Evolutionary conservation across 2,888 invertebrate genomes (phyloP).

Genomic region (Schizotus pectinicornis): DNA sequence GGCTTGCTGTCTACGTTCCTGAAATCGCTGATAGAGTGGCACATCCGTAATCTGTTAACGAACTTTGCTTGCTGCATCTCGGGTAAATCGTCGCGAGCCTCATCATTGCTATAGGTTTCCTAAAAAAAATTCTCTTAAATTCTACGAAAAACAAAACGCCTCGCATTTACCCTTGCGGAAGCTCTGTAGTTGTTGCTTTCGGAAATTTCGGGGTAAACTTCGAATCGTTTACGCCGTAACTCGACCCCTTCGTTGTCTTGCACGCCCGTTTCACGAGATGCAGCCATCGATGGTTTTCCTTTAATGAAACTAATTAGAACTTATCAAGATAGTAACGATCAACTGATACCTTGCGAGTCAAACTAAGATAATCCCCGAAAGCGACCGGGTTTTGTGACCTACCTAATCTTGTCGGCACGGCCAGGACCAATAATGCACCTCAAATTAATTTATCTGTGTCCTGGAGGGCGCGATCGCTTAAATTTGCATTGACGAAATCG

Average conservation of each 20-base stretch:
- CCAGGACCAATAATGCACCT: no score
- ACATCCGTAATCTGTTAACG: background rate
- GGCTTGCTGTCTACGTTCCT: background rate
- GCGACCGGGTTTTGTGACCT: no score
- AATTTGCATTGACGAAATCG: no score
- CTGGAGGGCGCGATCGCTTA: no score
- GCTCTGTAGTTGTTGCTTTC: no score
- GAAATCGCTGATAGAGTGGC: background rate
- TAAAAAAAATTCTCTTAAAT: no score
- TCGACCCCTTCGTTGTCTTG: background rate
- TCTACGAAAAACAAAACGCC: no score
- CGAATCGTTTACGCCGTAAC: background rate
- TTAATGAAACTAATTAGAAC: conserved; percentile 9
- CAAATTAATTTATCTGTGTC: no score
- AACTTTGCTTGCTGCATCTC: background rate
- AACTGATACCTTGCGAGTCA: background rate
- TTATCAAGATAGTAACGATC: conserved; percentile 7
- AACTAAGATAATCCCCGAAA: background rate
- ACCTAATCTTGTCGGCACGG: no score
- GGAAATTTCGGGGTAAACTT: no score
- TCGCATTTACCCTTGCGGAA: no score
- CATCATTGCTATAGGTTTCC: no score
- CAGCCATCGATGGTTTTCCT: conserved; percentile 5
- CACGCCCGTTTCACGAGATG: conserved; percentile 4
- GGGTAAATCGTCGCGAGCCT: background rate